Evolutionary conservation across 2,888 invertebrate species (phyloP).

Genomic region (Cistogaster globosa): DNA sequence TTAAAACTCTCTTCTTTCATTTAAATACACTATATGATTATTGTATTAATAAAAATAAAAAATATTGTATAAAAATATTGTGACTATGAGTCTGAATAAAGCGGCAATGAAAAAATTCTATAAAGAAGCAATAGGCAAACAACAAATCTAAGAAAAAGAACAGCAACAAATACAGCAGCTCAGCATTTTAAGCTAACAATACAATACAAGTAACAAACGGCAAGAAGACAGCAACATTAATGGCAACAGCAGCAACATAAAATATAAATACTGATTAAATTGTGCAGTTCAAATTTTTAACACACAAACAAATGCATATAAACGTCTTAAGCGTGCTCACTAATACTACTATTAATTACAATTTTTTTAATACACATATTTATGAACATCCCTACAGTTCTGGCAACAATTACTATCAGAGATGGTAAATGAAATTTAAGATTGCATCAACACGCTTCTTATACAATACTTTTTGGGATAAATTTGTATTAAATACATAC

Average conservation of each 20-base stretch:
- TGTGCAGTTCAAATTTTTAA: slow-evolving; percentile 58
- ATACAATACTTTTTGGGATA: too few relatives aligned
- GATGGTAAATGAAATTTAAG: too few relatives aligned
- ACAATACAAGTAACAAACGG: slow-evolving; percentile 42
- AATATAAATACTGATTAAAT: slow-evolving; percentile 45
- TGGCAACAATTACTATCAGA: background rate
- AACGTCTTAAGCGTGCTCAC: too few relatives aligned
- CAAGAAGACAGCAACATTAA: slow-evolving; percentile 57
- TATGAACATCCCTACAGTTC: background rate
- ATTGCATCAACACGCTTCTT: too few relatives aligned
- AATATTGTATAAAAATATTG: slow-evolving; percentile 76
- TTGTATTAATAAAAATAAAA: slow-evolving; percentile 39
- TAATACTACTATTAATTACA: background rate
- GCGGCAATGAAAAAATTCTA: slow-evolving; percentile 51
- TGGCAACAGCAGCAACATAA: slow-evolving; percentile 32
- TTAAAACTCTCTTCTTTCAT: background rate
- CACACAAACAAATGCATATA: background rate
- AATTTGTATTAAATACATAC: too few relatives aligned
- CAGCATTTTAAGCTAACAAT: slow-evolving; percentile 27
- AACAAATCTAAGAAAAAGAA: slow-evolving; percentile 58
- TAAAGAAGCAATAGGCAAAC: slow-evolving; percentile 47
- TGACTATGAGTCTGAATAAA: slow-evolving; percentile 82
- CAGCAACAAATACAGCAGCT: slow-evolving; percentile 53
- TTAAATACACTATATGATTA: slow-evolving; percentile 33
- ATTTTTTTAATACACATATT: background rate